Conservation (phyloP, 2,113 vertebrate genomes). For the Verasper variegatus region DNA sequence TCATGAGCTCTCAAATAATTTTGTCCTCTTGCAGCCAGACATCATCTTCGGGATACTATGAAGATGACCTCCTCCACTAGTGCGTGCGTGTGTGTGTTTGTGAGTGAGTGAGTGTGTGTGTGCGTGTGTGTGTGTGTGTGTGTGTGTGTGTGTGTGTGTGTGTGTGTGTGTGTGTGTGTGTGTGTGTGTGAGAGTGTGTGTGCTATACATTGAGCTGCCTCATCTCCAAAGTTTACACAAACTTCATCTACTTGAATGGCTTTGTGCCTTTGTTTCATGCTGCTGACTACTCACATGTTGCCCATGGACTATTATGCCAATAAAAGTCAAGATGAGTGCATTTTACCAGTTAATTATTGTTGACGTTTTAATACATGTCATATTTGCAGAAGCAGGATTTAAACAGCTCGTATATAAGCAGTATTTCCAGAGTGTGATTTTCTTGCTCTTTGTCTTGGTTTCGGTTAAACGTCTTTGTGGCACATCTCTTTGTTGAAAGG, state of each 20-base stretch:
- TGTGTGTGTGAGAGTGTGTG: slow-evolving; percentile 13
- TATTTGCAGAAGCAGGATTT: neutral
- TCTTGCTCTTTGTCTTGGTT: neutral
- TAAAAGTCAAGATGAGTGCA: slow-evolving; percentile 34
- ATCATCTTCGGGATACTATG: slow-evolving; percentile 69
- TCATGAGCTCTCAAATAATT: slow-evolving; percentile 9
- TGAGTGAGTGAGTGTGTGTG: slow-evolving; percentile 1
- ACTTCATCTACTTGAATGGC: slow-evolving; percentile 14
- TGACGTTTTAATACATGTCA: neutral
- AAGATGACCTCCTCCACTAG: slow-evolving; percentile 8
- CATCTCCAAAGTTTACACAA: slow-evolving; percentile 12
- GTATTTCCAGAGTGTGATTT: too few species aligned
- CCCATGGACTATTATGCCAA: slow-evolving; percentile 27
- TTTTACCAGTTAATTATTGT: neutral
- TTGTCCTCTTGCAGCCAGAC: slow-evolving; percentile 59
- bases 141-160: too few species aligned
- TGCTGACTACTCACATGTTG: slow-evolving; percentile 25
- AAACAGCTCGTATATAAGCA: neutral
- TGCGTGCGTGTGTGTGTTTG: neutral
- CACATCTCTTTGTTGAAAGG: too few species aligned
- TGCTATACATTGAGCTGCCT: slow-evolving; percentile 8
- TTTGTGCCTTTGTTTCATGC: slow-evolving; percentile 33
- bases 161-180: neutral
- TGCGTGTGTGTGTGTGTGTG: too few species aligned
- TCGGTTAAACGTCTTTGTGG: neutral